Evolutionary conservation across 2,888 invertebrate genomes (phyloP), one percentile per base, ranked within the genome.

Genomic region (Phyto melanocephala): DNA sequence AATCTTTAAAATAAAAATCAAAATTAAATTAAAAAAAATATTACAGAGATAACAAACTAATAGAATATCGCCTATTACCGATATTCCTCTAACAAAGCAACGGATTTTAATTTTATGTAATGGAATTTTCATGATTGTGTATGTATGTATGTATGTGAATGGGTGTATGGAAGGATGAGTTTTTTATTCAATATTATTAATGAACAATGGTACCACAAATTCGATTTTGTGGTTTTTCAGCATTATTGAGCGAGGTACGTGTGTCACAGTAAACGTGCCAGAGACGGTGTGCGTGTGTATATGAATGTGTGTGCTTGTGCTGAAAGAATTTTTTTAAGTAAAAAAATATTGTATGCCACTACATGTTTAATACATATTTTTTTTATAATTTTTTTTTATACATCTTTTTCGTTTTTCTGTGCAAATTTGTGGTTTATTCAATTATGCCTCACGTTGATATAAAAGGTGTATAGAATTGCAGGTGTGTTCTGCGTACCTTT

Each of bases 381-480:
- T 70, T 70, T 62, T 5, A 28, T 28, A 28, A 28, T 28, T 28
- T 6, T 28, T 28, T 28, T 63, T 15, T 40, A 45, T 71, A 56
- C 67, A 68, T 68, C 35, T 37, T 42, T 40, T 62, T 50, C 67
- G 62, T 71, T 68, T 54, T 76, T 79, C 47, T 76, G 75, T 75
- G 56, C 71, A 71, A 82, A 71, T 82, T 82, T 82, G 82, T 56
- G 79, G 82, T 82, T 82, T 82, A 82, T 82, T 79, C 79, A 82
- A 82, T 82, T 82, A 82, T 67, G 58, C 33, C 75, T 47, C 45
- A 65, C 37, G 63, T 50, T 42, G 45, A 10, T 65, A 35, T 17
- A 71, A 79, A 75, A 20, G 47, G 24, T 54, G 13, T 63, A 42
- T 40, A 15, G 28, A 37, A 75, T 52, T 58, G 50, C 78, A 78